Evolutionary conservation across 2,113 vertebrate genomes (phyloP).

Genomic region (Oriolus oriolus): DNA sequence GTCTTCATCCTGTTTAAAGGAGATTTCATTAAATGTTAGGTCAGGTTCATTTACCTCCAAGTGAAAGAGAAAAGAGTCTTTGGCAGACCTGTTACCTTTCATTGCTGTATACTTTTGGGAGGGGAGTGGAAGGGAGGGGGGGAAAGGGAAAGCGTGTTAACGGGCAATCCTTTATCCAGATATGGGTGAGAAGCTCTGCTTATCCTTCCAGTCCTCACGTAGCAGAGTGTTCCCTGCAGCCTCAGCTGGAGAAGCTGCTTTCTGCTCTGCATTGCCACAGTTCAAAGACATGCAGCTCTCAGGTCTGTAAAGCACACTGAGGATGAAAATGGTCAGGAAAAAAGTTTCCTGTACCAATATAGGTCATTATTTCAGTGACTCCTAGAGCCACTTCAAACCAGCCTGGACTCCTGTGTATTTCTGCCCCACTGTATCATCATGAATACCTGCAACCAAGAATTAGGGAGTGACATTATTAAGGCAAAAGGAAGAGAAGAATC

Average conservation of each 20-base stretch:
- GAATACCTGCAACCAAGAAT: neutral
- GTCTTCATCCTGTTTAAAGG: neutral
- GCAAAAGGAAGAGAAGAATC: neutral
- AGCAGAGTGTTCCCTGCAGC: neutral
- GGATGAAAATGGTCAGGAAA: neutral
- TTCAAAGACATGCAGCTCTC: neutral
- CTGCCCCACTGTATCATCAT: neutral
- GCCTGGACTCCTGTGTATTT: neutral
- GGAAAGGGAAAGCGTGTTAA: neutral
- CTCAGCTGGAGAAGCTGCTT: conserved; percentile 7
- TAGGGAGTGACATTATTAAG: neutral
- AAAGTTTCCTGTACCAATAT: neutral
- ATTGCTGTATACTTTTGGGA: neutral
- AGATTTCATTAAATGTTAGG: neutral
- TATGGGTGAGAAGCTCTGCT: neutral
- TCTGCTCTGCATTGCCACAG: neutral
- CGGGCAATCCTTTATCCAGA: neutral
- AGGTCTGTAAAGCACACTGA: neutral
- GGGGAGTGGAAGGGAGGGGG: neutral
- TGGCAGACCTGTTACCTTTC: neutral
- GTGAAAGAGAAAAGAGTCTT: neutral
- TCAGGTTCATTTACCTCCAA: neutral
- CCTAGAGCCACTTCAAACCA: neutral
- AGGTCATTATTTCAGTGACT: conserved; percentile 24
- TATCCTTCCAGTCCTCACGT: neutral